Base-by-base conservation (phyloP, 2,113 vertebrate genomes). In the Mungos mungo region DNA sequence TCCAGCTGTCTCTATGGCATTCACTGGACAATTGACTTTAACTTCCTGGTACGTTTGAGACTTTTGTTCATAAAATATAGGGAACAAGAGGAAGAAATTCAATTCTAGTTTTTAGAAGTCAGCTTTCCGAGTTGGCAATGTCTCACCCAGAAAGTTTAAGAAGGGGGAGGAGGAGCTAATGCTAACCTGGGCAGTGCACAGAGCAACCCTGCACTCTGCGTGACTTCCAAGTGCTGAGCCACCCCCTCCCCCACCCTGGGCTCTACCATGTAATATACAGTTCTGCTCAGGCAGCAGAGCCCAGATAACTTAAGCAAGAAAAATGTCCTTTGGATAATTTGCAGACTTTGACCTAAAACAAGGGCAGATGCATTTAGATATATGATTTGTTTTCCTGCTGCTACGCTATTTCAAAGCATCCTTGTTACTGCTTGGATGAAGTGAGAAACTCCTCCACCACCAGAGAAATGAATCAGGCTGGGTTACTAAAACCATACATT, bases 311-410 rank as follows among this genome's bases (percentile, higher is more conserved):
- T 74, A 97, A 97, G 90, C 31, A 97, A 97, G 80, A 95, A 97
- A 97, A 92, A 89, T 72, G 86, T 95, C 83, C 50, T 76, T 79
- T 92, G 93, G 96, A 96, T 85, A 85, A 94, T 97, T 93, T 96
- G 27, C 93, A 97, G 97, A 84, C 68, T 93, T 77, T 97, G 98
- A 97, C 94, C 97, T 92, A 57, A 93, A 95, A 68, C n/a, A 90
- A 96, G 97, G 95, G 94, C 96, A 98, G 95, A 97, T 96, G 29
- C 97, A 98, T 98, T 97, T 97, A 95, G 96, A 92, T 87, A 92
- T 5, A 66, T 54, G 93, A 97, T 96, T 97, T 97, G 92, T 96
- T 97, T 97, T 90, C 92, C 1, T n/a, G 76, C 93, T 93, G 80
- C 93, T 93, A 92, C 41, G 23, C 60, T 96, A 63, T 96, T 98